Base-by-base conservation (phyloP, 2,113 vertebrate species). In the Lonchura striata region DNA sequence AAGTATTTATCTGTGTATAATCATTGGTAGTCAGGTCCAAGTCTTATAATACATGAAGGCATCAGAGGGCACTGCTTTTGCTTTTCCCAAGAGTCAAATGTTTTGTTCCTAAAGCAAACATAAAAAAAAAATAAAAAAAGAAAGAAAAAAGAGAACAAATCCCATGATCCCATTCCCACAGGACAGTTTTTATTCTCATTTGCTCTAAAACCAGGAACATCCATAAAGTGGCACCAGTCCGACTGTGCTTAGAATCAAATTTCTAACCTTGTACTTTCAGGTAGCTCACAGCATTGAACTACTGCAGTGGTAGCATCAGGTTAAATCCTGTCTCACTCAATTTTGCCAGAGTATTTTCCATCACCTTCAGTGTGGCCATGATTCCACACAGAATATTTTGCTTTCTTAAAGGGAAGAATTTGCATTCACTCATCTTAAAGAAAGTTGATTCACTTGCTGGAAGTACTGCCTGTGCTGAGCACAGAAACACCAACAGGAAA, bases 151-250 rank as follows among this genome's bases (percentile, higher is more conserved):
- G 11, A 33, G 4, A 65, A 37, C 13, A n/a, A 0, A 6, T 69
- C 42, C 37, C 42, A 41, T 70, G 31, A 64, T 75, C 23, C 75
- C 52, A 44, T 77, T 88, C 56, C 52, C 72, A 86, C 64, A 90
- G 65, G 49, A 9, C 61, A 93, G 75, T 46, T 86, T 96, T 96
- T 92, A 77, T 75, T 94, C 72, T 93, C 25, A 13, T 96, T 84
- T 94, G 21, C 57, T 82, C 65, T 90, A 84, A 90, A 68, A 8
- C 41, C 13, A 33, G 81, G 35, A 95, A 91, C 66, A 70, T 91
- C 88, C 82, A 69, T 84, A 92, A 93, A 71, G 69, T 75, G 82
- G 65, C 92, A 95, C 52, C 69, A 72, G 64, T 44, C 59, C 2
- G 30, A 84, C 88, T 69, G 60, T 10, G 6, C 57, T 90, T 75